These are phyloP conservation scores for Crypturellus tataupa DNA, from an alignment of 2,797 vertebrate genomes.

Conservation along the genomic window DNA sequence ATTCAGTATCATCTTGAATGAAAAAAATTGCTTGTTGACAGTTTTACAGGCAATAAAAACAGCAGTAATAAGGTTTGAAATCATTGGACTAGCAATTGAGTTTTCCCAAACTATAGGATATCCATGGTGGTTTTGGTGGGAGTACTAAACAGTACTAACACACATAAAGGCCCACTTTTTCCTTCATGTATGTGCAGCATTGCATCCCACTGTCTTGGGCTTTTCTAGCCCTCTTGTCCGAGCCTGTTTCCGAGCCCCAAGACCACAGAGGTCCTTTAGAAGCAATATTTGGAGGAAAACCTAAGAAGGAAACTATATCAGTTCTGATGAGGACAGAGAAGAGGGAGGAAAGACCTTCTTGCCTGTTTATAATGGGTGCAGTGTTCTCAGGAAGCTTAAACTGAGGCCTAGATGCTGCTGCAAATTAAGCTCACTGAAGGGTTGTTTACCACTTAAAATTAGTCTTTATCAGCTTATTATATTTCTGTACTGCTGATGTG, in stretches of 20 bases:
- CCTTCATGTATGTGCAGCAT: background rate
- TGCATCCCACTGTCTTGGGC: background rate
- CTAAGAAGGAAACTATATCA: background rate
- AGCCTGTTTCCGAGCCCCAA: background rate
- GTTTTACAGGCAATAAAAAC: background rate
- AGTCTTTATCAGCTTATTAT: background rate
- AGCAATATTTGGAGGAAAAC: background rate
- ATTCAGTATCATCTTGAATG: background rate
- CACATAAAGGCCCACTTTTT: background rate
- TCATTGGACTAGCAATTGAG: background rate
- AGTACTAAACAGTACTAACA: background rate
- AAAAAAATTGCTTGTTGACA: constrained; percentile 49
- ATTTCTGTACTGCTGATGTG: background rate
- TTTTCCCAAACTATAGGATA: background rate
- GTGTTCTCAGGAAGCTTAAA: background rate
- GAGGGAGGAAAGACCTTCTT: background rate
- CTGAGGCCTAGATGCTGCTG: background rate
- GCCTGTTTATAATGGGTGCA: background rate
- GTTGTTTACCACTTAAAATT: background rate
- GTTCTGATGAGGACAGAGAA: background rate
- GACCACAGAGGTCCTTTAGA: background rate
- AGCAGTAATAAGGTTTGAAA: background rate
- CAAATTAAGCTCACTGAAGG: background rate
- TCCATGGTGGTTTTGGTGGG: background rate
- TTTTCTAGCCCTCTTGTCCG: background rate